phyloP scores from a whole-genome alignment of 1,140 invertebrate species.

The Drosophila malerkotliana region DNA sequence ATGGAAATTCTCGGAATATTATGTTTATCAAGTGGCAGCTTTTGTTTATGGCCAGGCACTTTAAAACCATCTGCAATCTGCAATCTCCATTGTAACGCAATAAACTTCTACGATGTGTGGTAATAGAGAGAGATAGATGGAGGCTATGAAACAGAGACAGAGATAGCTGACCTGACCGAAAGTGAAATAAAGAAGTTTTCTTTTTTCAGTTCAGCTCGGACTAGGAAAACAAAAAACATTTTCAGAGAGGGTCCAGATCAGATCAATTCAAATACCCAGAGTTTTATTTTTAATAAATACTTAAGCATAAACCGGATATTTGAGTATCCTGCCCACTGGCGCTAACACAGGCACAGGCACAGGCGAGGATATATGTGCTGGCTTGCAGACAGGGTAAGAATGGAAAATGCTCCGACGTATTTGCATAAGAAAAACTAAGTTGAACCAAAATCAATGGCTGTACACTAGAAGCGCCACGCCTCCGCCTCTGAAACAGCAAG shows the following conservation, averaged over 20 bases:
- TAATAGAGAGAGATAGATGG: not conserved
- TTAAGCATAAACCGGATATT: constrained; percentile 67
- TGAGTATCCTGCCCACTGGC: constrained; percentile 60
- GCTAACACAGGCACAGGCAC: constrained; percentile 32
- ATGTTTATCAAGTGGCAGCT: constrained; percentile 38
- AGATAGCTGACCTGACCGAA: constrained; percentile 2
- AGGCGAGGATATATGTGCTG: constrained; percentile 8
- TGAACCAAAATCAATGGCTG: constrained; percentile 81
- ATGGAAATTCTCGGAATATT: constrained; percentile 28
- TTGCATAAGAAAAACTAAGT: constrained; percentile 80
- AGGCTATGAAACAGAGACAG: not conserved
- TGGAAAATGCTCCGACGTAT: constrained; percentile 72
- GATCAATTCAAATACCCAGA: constrained; percentile 40
- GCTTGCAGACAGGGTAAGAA: constrained; percentile 51
- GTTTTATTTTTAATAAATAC: constrained; percentile 73
- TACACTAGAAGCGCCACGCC: constrained; percentile 66
- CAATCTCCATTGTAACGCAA: constrained; percentile 40
- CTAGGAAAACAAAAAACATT: constrained; percentile 29
- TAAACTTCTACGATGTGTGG: constrained; percentile 17
- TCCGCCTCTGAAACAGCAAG: constrained; percentile 52
- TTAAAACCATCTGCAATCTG: constrained; percentile 30
- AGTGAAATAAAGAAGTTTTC: constrained; percentile 8
- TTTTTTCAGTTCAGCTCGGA: not conserved
- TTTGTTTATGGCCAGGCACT: constrained; percentile 39
- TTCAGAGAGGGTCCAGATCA: constrained; percentile 33